Evolutionary conservation across 2,888 invertebrate genomes (phyloP).

Genomic region (Drosophila villosipedis): DNA sequence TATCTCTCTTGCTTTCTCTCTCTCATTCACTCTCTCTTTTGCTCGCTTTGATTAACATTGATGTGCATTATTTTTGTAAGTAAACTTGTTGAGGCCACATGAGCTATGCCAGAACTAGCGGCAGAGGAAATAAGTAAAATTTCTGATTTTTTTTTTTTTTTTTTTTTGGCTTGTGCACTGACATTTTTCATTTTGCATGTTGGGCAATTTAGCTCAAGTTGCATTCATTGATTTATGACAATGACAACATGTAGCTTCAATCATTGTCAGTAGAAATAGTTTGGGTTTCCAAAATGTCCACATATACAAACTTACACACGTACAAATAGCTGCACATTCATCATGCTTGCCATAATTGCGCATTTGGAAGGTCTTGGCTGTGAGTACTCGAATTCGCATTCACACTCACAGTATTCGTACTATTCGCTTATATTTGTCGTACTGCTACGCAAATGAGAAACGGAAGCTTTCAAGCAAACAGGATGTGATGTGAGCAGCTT

Average conservation of each 20-base stretch:
- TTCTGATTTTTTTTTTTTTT: slow-evolving; percentile 12
- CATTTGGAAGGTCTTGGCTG: slow-evolving; percentile 67
- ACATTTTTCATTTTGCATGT: slow-evolving; percentile 55
- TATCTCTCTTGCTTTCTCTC: not conserved
- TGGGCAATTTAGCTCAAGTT: slow-evolving; percentile 64
- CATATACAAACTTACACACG: slow-evolving; percentile 7
- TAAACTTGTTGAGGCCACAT: slow-evolving; percentile 53
- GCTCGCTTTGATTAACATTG: slow-evolving; percentile 74
- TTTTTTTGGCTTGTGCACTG: slow-evolving; percentile 37
- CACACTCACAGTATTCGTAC: slow-evolving; percentile 3
- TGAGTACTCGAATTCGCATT: slow-evolving; percentile 5
- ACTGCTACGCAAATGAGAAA: slow-evolving; percentile 33
- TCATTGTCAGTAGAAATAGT: slow-evolving; percentile 51
- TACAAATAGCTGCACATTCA: slow-evolving; percentile 15
- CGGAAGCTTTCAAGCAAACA: slow-evolving; percentile 80
- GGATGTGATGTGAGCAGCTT: slow-evolving; percentile 77
- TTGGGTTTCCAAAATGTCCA: slow-evolving; percentile 22
- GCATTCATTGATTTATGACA: slow-evolving; percentile 75
- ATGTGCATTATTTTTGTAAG: slow-evolving; percentile 80
- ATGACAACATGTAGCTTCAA: slow-evolving; percentile 59
- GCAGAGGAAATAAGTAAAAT: slow-evolving; percentile 13
- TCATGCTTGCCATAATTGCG: slow-evolving; percentile 68
- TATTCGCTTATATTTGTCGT: not conserved
- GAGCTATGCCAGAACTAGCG: not conserved
- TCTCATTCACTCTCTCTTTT: not conserved